Base-by-base conservation (phyloP, 2,113 vertebrate genomes). In the Corythaixoides concolor region DNA sequence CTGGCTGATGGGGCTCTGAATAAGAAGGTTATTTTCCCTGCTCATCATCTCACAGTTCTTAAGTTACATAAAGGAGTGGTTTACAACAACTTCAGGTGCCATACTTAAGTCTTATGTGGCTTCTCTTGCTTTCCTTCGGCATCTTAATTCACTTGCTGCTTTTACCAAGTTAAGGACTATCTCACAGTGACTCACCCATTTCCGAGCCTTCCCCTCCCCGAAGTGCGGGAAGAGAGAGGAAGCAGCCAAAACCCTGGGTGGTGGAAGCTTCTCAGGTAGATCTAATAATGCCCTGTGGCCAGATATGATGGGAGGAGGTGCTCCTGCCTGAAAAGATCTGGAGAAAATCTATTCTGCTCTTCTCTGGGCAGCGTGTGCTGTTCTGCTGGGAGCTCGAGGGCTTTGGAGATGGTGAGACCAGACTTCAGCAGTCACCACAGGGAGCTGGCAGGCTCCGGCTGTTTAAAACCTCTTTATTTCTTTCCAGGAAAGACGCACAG, bases 291-390 rank as follows among this genome's bases (percentile, higher is more conserved):
- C 64, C 56, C 85, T 83, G 52, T 6, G 27, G 81, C 30, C 81
- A 92, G 62, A 74, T 70, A 56, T 0, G 1, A 69, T 30, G 32
- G 30, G 53, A 88, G 68, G n/a, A 85, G 18, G 24, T 37, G 73
- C 12, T 90, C 62, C 50, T 56, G 76, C 45, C 63, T 45, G 37
- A 86, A 76, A 55, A 4, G 11, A 94, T 41, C n/a, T 28, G 39
- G 41, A 13, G 47, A 43, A 59, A 85, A 76, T 72, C 35, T 53
- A 37, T 73, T 67, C 83, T 12, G 6, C 85, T 41, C 50, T 50
- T 66, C n/a, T 68, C 52, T 0, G 0, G 69, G 62, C 35, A 68
- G 63, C 1, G 0, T 26, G 37, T 45, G 45, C 21, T 4, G 11
- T 78, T 91, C 56, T 64, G 76, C 50, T 50, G 52, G 67, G 52